These are phyloP conservation scores for Thumatha senex DNA, from an alignment of 2,888 invertebrate genomes.

Conservation along the genomic window DNA sequence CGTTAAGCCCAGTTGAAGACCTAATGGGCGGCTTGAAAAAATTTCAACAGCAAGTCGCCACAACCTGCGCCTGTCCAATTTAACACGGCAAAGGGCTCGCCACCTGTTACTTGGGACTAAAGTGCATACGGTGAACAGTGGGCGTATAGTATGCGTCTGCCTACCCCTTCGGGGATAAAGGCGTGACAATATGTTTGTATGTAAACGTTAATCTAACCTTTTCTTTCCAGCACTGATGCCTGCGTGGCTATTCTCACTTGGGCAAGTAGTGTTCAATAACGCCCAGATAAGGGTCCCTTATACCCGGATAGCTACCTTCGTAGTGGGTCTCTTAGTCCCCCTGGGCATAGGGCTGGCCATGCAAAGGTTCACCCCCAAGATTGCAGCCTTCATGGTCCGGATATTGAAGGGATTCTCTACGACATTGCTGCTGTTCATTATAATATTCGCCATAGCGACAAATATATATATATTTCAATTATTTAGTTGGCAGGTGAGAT, in stretches of 20 bases:
- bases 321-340: constrained; percentile 90
- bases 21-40: too few species aligned
- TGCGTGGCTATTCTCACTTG: constrained; percentile 94
- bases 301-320: constrained; percentile 87
- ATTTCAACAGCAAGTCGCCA: too few species aligned
- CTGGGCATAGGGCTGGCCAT: constrained; percentile 82
- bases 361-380: constrained; percentile 87
- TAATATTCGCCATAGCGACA: constrained; percentile 93
- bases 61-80: too few species aligned
- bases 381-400: constrained; percentile 88
- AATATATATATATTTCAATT: constrained; percentile 94
- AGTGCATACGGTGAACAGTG: too few species aligned
- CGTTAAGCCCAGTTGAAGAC: too few species aligned
- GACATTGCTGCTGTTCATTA: constrained; percentile 90
- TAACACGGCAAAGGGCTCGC: too few species aligned
- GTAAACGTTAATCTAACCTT: not conserved
- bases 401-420: constrained; percentile 94
- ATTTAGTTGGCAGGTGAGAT: constrained; percentile 92
- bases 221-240: constrained; percentile 90
- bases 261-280: constrained; percentile 88
- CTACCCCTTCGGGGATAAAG: too few species aligned
- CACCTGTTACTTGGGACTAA: too few species aligned
- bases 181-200: too few species aligned
- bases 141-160: too few species aligned
- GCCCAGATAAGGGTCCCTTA: constrained; percentile 91